These are phyloP conservation scores for Astropecten irregularis DNA, from an alignment of 53 echinoderm and acorn worm species.

Conservation along the genomic window DNA sequence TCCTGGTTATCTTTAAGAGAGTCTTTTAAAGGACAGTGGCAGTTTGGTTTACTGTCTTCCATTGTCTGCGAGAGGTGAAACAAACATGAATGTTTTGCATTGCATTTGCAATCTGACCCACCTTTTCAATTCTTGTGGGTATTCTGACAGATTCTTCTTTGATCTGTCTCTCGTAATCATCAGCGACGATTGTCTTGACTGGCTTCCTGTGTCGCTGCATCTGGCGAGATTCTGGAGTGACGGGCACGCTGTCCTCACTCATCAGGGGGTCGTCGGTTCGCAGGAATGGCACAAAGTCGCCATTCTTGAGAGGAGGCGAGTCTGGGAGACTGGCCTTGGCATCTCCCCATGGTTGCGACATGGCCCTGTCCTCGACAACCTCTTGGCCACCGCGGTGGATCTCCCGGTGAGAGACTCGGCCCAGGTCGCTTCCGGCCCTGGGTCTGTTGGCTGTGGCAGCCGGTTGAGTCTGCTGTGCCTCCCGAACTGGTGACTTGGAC, in stretches of 20 bases:
- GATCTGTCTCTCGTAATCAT: not conserved
- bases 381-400: not conserved
- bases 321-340: slow-evolving; percentile 25
- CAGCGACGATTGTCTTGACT: slow-evolving; percentile 6
- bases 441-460: not conserved
- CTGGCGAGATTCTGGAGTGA: slow-evolving; percentile 55
- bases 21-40: no score
- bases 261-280: slow-evolving; percentile 78
- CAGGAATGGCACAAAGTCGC: slow-evolving; percentile 91
- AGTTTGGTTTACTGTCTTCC: no score
- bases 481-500: not conserved
- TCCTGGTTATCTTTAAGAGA: no score
- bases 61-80: no score
- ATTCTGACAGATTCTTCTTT: not conserved
- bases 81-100: no score
- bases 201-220: slow-evolving; percentile 14
- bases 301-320: slow-evolving; percentile 61
- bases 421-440: slow-evolving; percentile 34
- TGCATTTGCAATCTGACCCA: no score
- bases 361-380: not conserved
- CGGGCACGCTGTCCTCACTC: slow-evolving; percentile 63
- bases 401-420: not conserved
- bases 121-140: slow-evolving; percentile 54
- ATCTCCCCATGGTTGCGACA: slow-evolving; percentile 12
- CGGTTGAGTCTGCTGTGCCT: not conserved